Evolutionary conservation across 2,888 invertebrate species (phyloP).

Genomic region (Xiphydria camelus): DNA sequence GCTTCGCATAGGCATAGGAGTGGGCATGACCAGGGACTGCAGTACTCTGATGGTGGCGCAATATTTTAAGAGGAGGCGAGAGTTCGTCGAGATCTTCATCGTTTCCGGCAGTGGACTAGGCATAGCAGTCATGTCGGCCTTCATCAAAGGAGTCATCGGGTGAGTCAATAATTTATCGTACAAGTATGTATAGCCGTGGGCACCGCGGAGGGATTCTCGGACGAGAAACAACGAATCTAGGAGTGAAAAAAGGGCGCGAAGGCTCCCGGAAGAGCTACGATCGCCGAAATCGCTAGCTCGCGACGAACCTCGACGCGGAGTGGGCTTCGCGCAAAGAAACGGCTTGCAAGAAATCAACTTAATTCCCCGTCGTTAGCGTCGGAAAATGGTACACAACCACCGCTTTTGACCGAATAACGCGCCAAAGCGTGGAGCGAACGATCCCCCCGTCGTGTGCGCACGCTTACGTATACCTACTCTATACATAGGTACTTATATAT

Average conservation of each 20-base stretch:
- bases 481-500: too few species aligned
- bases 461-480: too few species aligned
- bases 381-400: slow-evolving; percentile 1
- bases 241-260: background rate
- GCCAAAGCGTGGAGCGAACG: background rate
- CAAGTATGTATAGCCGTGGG: too few species aligned
- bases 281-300: background rate
- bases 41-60: slow-evolving; percentile 89
- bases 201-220: too few species aligned
- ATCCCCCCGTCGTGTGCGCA: background rate
- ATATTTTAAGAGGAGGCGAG: slow-evolving; percentile 83
- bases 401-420: slow-evolving; percentile 4
- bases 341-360: slow-evolving; percentile 14
- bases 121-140: slow-evolving; percentile 80
- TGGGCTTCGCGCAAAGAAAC: slow-evolving; percentile 1
- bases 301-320: background rate
- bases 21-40: slow-evolving; percentile 83
- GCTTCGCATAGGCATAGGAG: slow-evolving; percentile 68
- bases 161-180: slow-evolving; percentile 58
- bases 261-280: background rate
- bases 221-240: background rate
- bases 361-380: slow-evolving; percentile 12
- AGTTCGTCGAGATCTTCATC: slow-evolving; percentile 86
- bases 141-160: slow-evolving; percentile 79
- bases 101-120: slow-evolving; percentile 85